phyloP scores from a whole-genome alignment of 2,888 invertebrate species.

The Prenolepis imparis region DNA sequence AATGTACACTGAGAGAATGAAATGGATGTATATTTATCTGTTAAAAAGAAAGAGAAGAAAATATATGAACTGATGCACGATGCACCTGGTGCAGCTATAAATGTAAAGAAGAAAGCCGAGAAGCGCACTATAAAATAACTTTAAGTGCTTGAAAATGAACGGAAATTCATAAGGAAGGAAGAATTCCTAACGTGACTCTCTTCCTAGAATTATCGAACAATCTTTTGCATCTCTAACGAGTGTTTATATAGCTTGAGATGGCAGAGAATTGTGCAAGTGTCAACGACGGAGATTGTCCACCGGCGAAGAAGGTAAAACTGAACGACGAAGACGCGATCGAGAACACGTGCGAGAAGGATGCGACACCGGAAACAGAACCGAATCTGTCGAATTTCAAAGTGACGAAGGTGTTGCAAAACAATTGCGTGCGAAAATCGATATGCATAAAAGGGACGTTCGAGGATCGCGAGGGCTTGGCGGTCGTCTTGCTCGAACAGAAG shows the following conservation, averaged over 20 bases:
- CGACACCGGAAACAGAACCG: constrained; percentile 79
- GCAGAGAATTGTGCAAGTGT: constrained; percentile 58
- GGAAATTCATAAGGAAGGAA: neutral
- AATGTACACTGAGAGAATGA: no score
- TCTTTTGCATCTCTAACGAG: neutral
- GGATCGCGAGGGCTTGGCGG: constrained; percentile 88
- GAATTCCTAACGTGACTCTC: neutral
- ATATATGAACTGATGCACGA: no score
- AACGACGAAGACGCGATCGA: constrained; percentile 11
- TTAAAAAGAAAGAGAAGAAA: no score
- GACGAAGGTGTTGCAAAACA: constrained; percentile 90
- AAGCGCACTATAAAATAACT: no score
- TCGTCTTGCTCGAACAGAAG: constrained; percentile 94
- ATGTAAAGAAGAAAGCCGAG: no score
- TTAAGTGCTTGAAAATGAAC: neutral
- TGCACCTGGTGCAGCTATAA: no score
- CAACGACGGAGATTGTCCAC: constrained; percentile 50
- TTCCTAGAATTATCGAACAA: neutral
- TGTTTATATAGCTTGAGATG: constrained; percentile 50
- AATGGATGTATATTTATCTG: no score
- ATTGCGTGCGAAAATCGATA: constrained; percentile 91
- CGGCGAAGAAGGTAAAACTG: constrained; percentile 68
- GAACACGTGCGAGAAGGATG: neutral
- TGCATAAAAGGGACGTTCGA: constrained; percentile 91
- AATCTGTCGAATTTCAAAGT: constrained; percentile 90